Percentiles rank a stretch among this genome's conserved stretches.
Conservation (phyloP, 2,797 vertebrate species). For the Atherinosoma microstoma region DNA sequence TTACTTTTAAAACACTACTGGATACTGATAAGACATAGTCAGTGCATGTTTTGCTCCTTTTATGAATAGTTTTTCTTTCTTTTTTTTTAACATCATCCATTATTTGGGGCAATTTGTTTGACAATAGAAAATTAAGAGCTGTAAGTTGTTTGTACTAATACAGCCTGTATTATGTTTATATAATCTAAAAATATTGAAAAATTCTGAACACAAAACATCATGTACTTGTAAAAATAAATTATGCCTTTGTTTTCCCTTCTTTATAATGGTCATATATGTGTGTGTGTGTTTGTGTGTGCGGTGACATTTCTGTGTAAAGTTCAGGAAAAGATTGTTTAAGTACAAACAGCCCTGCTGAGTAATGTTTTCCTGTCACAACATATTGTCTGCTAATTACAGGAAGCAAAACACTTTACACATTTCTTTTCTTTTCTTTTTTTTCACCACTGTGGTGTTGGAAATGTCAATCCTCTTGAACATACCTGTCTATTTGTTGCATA, state of each 20-base stretch:
- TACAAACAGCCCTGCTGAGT: conserved; percentile 2
- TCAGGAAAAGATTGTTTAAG: conserved; percentile 4
- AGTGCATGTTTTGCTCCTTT: neutral
- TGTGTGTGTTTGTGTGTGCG: neutral
- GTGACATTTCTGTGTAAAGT: conserved; percentile 36
- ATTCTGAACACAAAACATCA: too few relatives aligned
- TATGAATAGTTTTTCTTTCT: neutral
- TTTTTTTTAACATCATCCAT: neutral
- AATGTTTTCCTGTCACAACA: conserved; percentile 13
- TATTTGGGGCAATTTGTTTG: neutral
- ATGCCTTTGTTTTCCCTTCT: neutral
- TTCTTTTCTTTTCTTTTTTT: neutral
- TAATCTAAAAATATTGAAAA: neutral
- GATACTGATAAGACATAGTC: too few relatives aligned
- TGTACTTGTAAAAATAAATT: conserved; percentile 3
- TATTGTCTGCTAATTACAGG: conserved; percentile 9
- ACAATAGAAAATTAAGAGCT: neutral
- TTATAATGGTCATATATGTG: neutral
- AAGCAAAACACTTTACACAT: neutral
- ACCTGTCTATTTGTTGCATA: neutral
- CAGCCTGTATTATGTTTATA: neutral
- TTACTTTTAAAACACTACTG: too few relatives aligned
- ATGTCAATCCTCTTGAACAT: conserved; percentile 12
- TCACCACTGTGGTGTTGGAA: neutral
- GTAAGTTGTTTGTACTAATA: neutral